Evolutionary conservation across 2,888 invertebrate genomes (phyloP).

Genomic region (Chloroclystis v-ata): DNA sequence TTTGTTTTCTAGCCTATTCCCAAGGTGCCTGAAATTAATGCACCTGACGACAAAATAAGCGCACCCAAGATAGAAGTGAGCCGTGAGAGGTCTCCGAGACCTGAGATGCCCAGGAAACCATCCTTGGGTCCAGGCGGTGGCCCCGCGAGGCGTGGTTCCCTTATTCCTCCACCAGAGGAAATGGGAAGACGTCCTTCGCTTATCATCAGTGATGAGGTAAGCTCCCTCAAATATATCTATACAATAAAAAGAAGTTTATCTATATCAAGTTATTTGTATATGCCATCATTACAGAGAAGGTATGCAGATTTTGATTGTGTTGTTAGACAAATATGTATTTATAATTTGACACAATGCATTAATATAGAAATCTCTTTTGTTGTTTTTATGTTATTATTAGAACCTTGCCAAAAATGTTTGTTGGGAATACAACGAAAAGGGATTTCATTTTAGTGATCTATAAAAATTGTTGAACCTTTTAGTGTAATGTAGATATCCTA

Average conservation of each 20-base stretch:
- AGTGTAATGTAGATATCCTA: slow-evolving; percentile 63
- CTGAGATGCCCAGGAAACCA: slow-evolving; percentile 82
- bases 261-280: not conserved
- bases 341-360: slow-evolving; percentile 29
- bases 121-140: slow-evolving; percentile 82
- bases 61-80: slow-evolving; percentile 93
- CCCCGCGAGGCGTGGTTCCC: slow-evolving; percentile 84
- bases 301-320: slow-evolving; percentile 54
- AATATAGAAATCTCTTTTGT: slow-evolving; percentile 25
- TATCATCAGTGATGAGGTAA: slow-evolving; percentile 96
- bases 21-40: slow-evolving; percentile 83
- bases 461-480: slow-evolving; percentile 42
- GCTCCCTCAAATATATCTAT: slow-evolving; percentile 39
- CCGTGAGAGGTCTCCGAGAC: slow-evolving; percentile 85
- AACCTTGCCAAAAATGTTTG: too few relatives aligned
- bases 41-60: slow-evolving; percentile 76
- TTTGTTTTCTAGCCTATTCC: slow-evolving; percentile 45
- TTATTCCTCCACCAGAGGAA: slow-evolving; percentile 93
- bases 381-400: too few relatives aligned
- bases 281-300: slow-evolving; percentile 52
- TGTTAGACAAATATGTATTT: slow-evolving; percentile 31
- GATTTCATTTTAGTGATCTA: slow-evolving; percentile 34
- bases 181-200: slow-evolving; percentile 92
- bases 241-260: not conserved
- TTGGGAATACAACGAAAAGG: not conserved